phyloP scores from a whole-genome alignment of 92 coral and sea anemone genomes.

The Epizoanthus fatuus region DNA sequence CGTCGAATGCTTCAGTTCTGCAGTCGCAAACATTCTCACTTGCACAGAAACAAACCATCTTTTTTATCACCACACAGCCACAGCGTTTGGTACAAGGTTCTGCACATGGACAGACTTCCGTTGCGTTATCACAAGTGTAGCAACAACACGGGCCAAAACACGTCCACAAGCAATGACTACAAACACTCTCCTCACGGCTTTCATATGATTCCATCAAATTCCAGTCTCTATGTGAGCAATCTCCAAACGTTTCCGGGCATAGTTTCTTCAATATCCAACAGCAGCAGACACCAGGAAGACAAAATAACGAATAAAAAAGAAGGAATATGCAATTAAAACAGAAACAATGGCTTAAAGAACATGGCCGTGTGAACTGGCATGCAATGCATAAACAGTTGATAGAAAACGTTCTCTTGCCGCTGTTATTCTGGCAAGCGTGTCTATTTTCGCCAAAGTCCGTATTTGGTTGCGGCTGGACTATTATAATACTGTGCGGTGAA shows the following conservation, averaged over 20 bases:
- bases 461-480: slow-evolving; percentile 23
- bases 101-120: slow-evolving; percentile 80
- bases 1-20: slow-evolving; percentile 61
- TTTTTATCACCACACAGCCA: slow-evolving; percentile 57
- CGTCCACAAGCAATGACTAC: slow-evolving; percentile 61
- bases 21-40: slow-evolving; percentile 45
- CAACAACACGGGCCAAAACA: slow-evolving; percentile 83
- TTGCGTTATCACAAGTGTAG: slow-evolving; percentile 66
- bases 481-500: slow-evolving; percentile 2
- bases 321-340: slow-evolving; percentile 77
- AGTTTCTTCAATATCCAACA: slow-evolving; percentile 68
- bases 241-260: slow-evolving; percentile 81
- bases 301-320: slow-evolving; percentile 55
- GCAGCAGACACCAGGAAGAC: slow-evolving; percentile 68
- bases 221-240: slow-evolving; percentile 67
- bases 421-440: slow-evolving; percentile 3
- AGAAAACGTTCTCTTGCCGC: slow-evolving; percentile 36
- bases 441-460: background rate
- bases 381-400: slow-evolving; percentile 84
- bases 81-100: slow-evolving; percentile 49
- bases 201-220: slow-evolving; percentile 71
- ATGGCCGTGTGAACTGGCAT: slow-evolving; percentile 68
- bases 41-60: slow-evolving; percentile 82
- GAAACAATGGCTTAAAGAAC: slow-evolving; percentile 68
- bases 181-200: slow-evolving; percentile 52